Evolutionary conservation across 2,113 vertebrate species (phyloP).

Genomic region (Xerus inauris): DNA sequence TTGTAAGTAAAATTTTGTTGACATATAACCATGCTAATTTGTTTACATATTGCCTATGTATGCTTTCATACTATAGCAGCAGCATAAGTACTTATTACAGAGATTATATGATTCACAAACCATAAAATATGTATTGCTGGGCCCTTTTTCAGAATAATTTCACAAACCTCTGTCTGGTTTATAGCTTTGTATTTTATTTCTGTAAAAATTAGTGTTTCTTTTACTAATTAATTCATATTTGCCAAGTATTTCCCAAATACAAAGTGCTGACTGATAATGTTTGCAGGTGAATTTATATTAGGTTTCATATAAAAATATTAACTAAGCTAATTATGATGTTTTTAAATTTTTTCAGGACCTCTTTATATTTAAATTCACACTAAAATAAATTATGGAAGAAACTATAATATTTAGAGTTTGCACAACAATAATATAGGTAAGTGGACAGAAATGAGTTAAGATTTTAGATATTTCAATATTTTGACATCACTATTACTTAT

Average conservation of each 20-base stretch:
- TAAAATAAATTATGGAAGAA: neutral
- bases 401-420: neutral
- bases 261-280: slow-evolving; percentile 30
- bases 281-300: neutral
- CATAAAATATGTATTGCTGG: slow-evolving; percentile 26
- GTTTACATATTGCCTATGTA: neutral
- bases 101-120: neutral
- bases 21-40: neutral
- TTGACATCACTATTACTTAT: neutral
- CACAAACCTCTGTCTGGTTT: neutral
- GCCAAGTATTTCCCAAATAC: slow-evolving; percentile 22
- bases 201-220: slow-evolving; percentile 52
- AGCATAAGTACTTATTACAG: neutral
- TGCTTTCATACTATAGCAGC: neutral
- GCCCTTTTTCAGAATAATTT: neutral
- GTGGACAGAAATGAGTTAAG: neutral
- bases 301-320: slow-evolving; percentile 8
- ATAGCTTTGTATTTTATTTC: neutral
- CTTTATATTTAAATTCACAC: neutral
- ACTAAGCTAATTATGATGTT: neutral
- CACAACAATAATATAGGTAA: slow-evolving; percentile 4
- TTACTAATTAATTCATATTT: neutral
- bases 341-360: slow-evolving; percentile 1
- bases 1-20: slow-evolving; percentile 51
- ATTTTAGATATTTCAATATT: slow-evolving; percentile 47